These are phyloP conservation scores for Aporrectodea caliginosa DNA, from an alignment of 1,140 invertebrate species.

Conservation along the genomic window DNA sequence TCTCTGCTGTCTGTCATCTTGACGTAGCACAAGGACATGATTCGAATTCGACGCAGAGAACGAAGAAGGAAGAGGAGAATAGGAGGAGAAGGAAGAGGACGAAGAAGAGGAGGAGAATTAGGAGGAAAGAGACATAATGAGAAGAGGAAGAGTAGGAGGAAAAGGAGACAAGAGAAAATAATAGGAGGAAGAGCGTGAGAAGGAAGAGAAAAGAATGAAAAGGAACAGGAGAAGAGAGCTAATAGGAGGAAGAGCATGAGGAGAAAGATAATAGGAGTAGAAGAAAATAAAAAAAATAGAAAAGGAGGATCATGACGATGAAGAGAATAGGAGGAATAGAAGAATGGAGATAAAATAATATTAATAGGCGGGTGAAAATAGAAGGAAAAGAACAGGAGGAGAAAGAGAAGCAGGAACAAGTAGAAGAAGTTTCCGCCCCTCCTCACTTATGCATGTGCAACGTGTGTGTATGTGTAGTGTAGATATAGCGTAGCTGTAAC, in stretches of 20 bases:
- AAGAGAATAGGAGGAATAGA: not conserved
- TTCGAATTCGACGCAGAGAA: not conserved
- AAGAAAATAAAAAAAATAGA: not conserved
- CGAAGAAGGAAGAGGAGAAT: not conserved
- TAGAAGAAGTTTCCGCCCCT: too few relatives aligned
- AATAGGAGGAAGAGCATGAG: not conserved
- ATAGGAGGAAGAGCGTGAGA: not conserved
- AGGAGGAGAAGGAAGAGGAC: not conserved
- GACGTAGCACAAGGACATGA: not conserved
- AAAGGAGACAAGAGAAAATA: not conserved
- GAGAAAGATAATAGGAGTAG: not conserved
- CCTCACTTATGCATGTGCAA: too few relatives aligned
- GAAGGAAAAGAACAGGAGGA: not conserved
- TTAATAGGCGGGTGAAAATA: not conserved
- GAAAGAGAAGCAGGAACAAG: not conserved
- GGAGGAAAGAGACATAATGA: not conserved
- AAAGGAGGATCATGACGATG: not conserved
- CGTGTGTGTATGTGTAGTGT: too few relatives aligned
- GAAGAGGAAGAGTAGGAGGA: not conserved
- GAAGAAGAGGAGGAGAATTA: not conserved
- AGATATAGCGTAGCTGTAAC: too few relatives aligned
- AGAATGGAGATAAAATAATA: not conserved
- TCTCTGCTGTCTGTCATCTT: not conserved
- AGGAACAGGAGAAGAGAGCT: not conserved
- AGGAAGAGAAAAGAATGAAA: not conserved